Conservation (phyloP, 2,888 invertebrate species). For the Philereme transversata region DNA sequence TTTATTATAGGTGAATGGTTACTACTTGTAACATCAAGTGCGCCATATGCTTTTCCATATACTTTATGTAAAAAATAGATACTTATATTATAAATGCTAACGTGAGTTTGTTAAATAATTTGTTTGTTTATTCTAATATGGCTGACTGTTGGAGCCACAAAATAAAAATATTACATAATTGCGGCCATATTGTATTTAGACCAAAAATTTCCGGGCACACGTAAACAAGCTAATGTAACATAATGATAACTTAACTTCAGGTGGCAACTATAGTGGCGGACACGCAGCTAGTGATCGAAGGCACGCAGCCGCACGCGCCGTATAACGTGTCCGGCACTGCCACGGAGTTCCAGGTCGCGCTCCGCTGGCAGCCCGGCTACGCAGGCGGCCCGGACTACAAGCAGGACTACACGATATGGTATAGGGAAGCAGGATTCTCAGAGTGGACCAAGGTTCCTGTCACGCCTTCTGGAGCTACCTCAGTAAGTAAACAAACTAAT, state of each 20-base stretch:
- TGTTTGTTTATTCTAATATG: no score
- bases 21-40: no score
- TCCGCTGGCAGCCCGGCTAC: constrained; percentile 97
- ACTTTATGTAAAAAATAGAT: no score
- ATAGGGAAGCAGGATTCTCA: constrained; percentile 92
- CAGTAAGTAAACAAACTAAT: constrained; percentile 50
- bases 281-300: constrained; percentile 95
- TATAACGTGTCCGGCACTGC: constrained; percentile 96
- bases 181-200: no score
- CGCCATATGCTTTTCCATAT: no score
- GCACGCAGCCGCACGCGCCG: constrained; percentile 98
- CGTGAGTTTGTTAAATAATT: no score
- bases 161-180: no score
- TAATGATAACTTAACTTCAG: constrained; percentile 42
- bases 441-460: constrained; percentile 98
- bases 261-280: constrained; percentile 97
- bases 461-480: constrained; percentile 94
- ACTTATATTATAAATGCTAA: no score
- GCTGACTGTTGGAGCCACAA: no score
- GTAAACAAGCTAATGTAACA: no score
- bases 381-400: constrained; percentile 97
- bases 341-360: constrained; percentile 94
- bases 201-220: no score
- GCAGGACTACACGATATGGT: constrained; percentile 98
- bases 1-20: no score